phyloP scores from a whole-genome alignment of 2,888 invertebrate species.

The Pterostichus madidus region DNA sequence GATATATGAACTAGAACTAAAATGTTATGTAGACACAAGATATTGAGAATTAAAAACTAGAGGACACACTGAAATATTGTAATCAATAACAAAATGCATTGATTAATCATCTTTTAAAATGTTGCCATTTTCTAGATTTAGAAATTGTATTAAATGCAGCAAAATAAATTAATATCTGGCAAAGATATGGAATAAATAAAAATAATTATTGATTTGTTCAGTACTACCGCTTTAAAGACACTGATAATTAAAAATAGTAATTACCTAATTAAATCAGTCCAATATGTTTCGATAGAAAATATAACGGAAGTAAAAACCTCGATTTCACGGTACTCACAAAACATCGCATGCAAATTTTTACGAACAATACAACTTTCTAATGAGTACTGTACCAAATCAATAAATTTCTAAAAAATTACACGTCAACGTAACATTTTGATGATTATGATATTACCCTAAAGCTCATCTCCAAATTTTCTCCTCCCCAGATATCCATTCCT shows the following conservation, averaged over 20 bases:
- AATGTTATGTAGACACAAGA: constrained; percentile 56
- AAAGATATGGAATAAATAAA: too few species aligned
- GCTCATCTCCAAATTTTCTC: constrained; percentile 99
- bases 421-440: neutral
- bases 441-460: constrained; percentile 84
- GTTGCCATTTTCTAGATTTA: too few species aligned
- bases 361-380: constrained; percentile 6
- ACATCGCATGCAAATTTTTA: constrained; percentile 4
- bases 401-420: constrained; percentile 11
- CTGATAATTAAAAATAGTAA: too few species aligned
- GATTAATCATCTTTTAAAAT: neutral
- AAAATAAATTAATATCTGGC: too few species aligned
- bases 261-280: too few species aligned
- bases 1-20: neutral
- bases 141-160: too few species aligned
- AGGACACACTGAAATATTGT: too few species aligned
- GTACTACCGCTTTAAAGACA: too few species aligned
- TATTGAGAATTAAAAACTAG: neutral
- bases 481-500: constrained; percentile 99
- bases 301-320: constrained; percentile 8
- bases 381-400: constrained; percentile 22
- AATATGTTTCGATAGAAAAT: too few species aligned
- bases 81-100: constrained; percentile 9
- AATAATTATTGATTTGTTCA: too few species aligned
- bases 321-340: constrained; percentile 8